phyloP scores from a whole-genome alignment of 2,797 vertebrate species.

The Takifugu ocellatus region DNA sequence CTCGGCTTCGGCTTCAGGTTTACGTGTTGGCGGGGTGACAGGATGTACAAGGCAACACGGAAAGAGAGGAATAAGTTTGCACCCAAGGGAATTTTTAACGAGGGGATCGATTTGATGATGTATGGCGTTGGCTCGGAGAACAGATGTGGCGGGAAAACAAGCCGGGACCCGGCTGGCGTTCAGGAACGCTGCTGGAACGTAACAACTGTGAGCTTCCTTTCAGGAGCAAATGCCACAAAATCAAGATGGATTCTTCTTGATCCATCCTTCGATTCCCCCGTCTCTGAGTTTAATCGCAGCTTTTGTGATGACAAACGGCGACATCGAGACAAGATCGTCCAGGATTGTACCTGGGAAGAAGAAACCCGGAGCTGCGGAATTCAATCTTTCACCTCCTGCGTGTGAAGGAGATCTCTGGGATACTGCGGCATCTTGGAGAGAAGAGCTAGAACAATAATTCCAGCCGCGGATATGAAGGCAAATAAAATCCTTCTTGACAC shows the following conservation, averaged over 20 bases:
- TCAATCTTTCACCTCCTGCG: conserved; percentile 14
- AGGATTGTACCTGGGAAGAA: conserved; percentile 1
- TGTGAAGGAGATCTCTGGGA: conserved; percentile 23
- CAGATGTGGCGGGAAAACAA: conserved; percentile 20
- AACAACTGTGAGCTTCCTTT: conserved; percentile 16
- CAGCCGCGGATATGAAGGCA: conserved; percentile 1
- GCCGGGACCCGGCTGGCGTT: conserved; percentile 10
- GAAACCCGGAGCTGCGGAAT: conserved; percentile 10
- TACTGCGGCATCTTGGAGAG: neutral
- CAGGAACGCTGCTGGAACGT: conserved; percentile 10
- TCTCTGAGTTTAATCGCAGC: too few relatives aligned
- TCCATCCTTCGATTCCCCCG: too few relatives aligned
- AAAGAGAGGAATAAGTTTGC: too few relatives aligned
- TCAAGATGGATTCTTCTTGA: conserved; percentile 16
- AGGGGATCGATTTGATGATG: too few relatives aligned
- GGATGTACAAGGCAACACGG: too few relatives aligned
- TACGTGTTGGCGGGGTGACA: too few relatives aligned
- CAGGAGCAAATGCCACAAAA: conserved; percentile 15
- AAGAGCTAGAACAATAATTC: conserved; percentile 2
- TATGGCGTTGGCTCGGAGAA: neutral
- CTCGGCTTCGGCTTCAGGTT: too few relatives aligned
- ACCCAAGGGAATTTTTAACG: too few relatives aligned
- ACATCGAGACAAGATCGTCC: too few relatives aligned
- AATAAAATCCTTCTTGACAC: neutral
- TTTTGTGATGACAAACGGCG: too few relatives aligned